phyloP scores from a whole-genome alignment of 2,888 invertebrate genomes.

The Leptopilina drosophilae region DNA sequence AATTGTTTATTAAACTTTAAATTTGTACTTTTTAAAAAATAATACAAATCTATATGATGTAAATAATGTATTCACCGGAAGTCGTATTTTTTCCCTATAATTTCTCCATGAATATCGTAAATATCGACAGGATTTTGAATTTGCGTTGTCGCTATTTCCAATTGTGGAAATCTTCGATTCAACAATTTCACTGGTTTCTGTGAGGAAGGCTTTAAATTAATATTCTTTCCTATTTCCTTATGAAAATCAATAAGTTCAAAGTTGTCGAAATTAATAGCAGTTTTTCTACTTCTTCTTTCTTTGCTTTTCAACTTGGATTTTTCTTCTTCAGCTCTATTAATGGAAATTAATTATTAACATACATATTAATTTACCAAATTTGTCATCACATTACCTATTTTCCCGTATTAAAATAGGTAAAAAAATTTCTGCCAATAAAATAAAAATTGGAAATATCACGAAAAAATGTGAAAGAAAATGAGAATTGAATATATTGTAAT shows the following conservation, averaged over 20 bases:
- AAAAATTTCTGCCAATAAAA: too few species aligned
- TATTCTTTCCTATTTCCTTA: conserved; percentile 63
- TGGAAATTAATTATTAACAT: conserved; percentile 27
- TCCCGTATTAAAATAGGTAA: too few species aligned
- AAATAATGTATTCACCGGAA: conserved; percentile 63
- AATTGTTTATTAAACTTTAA: neutral
- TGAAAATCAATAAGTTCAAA: conserved; percentile 64
- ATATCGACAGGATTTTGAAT: conserved; percentile 59
- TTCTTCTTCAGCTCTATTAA: conserved; percentile 56
- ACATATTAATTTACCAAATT: too few species aligned
- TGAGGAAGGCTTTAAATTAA: conserved; percentile 61
- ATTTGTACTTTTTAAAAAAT: neutral
- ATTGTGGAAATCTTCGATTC: conserved; percentile 68
- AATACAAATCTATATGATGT: neutral
- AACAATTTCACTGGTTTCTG: conserved; percentile 66
- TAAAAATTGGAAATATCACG: too few species aligned
- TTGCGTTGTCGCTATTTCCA: conserved; percentile 60
- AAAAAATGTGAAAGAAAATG: too few species aligned
- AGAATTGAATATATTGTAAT: too few species aligned
- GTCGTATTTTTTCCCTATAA: conserved; percentile 72
- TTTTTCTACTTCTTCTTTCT: conserved; percentile 51
- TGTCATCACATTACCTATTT: too few species aligned
- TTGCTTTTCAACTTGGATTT: conserved; percentile 14
- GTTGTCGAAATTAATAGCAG: conserved; percentile 61
- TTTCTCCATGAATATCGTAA: conserved; percentile 66